Conservation (phyloP, 1,140 invertebrate genomes). For the Drosophila ohnishii region DNA sequence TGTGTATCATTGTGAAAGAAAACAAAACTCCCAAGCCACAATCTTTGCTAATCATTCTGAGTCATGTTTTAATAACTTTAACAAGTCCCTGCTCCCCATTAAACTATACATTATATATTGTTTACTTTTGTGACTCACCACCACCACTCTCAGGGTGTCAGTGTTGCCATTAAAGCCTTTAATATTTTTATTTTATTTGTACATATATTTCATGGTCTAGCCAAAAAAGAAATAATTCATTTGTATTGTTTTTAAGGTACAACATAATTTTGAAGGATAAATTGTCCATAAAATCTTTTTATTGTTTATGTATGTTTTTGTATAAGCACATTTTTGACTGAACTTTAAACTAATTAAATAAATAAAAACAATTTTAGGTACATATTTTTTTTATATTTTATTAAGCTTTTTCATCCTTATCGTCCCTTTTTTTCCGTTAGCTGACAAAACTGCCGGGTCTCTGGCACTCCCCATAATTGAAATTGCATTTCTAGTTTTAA, state of each 20-base stretch:
- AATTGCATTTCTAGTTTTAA: constrained; percentile 18
- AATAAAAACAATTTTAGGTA: not conserved
- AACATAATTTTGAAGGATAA: not conserved
- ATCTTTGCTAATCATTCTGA: not conserved
- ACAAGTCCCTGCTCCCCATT: not conserved
- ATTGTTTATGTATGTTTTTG: not conserved
- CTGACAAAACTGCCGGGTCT: not conserved
- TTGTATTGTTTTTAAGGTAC: not conserved
- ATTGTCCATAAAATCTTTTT: not conserved
- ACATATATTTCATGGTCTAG: not conserved
- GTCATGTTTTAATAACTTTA: constrained; percentile 8
- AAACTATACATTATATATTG: not conserved
- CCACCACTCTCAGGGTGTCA: not conserved
- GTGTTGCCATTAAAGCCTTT: not conserved
- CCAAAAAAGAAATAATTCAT: not conserved
- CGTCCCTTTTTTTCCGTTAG: not conserved
- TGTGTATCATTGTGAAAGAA: not conserved
- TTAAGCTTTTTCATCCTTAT: not conserved
- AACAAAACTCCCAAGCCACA: not conserved
- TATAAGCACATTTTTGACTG: not conserved
- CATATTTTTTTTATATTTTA: too few relatives aligned
- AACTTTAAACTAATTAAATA: not conserved
- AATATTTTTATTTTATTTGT: not conserved
- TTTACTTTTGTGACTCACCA: not conserved
- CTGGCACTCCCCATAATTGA: not conserved